These are phyloP conservation scores for Campoplex nolae DNA, from an alignment of 2,888 invertebrate genomes.

Conservation along the genomic window DNA sequence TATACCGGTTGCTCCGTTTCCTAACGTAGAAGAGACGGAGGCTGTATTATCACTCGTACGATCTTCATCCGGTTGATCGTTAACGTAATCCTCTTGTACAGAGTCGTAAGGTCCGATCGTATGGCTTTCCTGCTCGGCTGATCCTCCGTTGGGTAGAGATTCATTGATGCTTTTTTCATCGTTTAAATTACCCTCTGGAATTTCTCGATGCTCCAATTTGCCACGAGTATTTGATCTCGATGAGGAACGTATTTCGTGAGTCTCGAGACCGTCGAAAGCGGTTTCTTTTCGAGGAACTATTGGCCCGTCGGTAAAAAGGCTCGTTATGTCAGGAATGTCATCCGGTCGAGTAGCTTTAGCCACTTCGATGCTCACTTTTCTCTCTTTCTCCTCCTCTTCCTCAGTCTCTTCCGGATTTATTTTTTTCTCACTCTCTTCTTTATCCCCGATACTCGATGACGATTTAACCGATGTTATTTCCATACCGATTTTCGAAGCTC, in stretches of 20 bases:
- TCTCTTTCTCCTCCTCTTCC: constrained; percentile 2
- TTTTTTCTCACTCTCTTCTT: neutral
- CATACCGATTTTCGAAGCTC: constrained; percentile 59
- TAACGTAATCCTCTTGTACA: constrained; percentile 83
- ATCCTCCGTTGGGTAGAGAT: constrained; percentile 74
- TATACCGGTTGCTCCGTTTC: constrained; percentile 11
- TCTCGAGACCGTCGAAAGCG: constrained; percentile 81
- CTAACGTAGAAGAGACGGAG: constrained; percentile 10
- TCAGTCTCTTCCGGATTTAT: neutral
- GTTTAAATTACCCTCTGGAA: constrained; percentile 46
- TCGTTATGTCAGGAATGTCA: constrained; percentile 87
- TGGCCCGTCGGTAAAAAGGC: constrained; percentile 86
- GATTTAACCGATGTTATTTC: constrained; percentile 80
- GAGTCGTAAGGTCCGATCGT: constrained; percentile 89
- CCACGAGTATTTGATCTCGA: constrained; percentile 64
- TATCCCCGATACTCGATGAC: constrained; percentile 78
- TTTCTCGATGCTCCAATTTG: constrained; percentile 63
- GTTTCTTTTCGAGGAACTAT: constrained; percentile 77
- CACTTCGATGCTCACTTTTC: constrained; percentile 84
- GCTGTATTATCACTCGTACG: constrained; percentile 74
- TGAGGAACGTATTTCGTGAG: constrained; percentile 79
- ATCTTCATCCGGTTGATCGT: constrained; percentile 85
- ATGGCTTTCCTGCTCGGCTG: constrained; percentile 75
- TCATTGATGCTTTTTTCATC: constrained; percentile 71
- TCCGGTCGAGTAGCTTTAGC: constrained; percentile 85